Evolutionary conservation across 2,113 vertebrate genomes (phyloP).

Genomic region (Halcyon senegalensis): DNA sequence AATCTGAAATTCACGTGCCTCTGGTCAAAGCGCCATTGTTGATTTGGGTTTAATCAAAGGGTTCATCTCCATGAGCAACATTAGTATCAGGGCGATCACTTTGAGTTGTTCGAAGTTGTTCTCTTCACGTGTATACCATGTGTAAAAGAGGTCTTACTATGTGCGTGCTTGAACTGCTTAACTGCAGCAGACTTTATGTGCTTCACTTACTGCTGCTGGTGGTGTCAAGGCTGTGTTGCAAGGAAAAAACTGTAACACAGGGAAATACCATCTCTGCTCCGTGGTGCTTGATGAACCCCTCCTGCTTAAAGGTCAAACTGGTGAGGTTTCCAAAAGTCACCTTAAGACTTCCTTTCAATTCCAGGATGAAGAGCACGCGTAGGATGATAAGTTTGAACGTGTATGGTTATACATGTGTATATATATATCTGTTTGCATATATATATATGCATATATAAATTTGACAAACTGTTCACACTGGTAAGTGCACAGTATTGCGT

Average conservation of each 20-base stretch:
- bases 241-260: neutral
- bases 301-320: neutral
- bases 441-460: too few species aligned
- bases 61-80: neutral
- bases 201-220: neutral
- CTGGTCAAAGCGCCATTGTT: neutral
- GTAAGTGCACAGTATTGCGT: neutral
- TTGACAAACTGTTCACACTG: neutral
- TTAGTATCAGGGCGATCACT: neutral
- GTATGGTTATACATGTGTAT: too few species aligned
- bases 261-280: neutral
- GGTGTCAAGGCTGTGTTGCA: neutral
- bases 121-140: too few species aligned
- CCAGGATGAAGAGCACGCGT: neutral
- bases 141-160: accelerated
- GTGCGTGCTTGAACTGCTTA: accelerated
- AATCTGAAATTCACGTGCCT: neutral
- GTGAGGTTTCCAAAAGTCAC: neutral
- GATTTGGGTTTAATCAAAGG: neutral
- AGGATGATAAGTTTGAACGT: neutral
- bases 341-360: neutral
- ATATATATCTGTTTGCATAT: neutral
- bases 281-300: neutral
- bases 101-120: neutral
- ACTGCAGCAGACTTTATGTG: accelerated